Conservation (phyloP, 1,140 invertebrate species). For the Tetramorium simillimum region DNA sequence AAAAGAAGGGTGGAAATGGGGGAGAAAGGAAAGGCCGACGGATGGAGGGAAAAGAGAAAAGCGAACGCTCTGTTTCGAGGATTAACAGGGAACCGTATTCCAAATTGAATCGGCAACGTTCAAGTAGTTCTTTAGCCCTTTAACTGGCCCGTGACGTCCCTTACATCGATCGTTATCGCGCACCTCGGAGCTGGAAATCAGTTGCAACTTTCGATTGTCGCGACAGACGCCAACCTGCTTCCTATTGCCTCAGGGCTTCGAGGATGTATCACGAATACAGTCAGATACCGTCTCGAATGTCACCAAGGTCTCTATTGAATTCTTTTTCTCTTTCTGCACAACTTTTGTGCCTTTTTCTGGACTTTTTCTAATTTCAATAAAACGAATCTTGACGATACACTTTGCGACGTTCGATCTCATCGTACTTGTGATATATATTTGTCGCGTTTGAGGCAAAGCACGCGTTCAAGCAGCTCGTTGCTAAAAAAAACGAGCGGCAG, state of each 20-base stretch:
- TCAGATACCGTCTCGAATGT: background rate
- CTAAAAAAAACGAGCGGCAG: background rate
- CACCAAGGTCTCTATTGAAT: background rate
- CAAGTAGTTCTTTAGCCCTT: constrained; percentile 22
- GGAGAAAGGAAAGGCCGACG: constrained; percentile 3
- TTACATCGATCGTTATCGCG: background rate
- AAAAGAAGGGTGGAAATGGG: background rate
- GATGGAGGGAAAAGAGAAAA: constrained; percentile 12
- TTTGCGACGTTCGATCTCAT: background rate
- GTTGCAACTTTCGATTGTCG: background rate
- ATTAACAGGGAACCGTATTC: constrained; percentile 37
- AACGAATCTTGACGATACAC: background rate
- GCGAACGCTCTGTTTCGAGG: constrained; percentile 40
- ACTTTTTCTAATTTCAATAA: background rate
- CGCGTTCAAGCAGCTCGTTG: background rate
- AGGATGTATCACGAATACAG: background rate
- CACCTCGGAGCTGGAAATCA: background rate
- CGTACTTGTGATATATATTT: background rate
- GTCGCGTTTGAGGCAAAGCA: background rate
- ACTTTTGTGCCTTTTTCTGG: background rate
- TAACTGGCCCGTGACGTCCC: constrained; percentile 4
- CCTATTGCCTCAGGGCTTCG: background rate
- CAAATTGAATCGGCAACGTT: constrained; percentile 50
- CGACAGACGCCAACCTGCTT: background rate
- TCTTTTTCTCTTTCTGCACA: background rate